These are phyloP conservation scores for Drosophila navojoa DNA, from an alignment of 1,140 invertebrate genomes.

Conservation along the genomic window DNA sequence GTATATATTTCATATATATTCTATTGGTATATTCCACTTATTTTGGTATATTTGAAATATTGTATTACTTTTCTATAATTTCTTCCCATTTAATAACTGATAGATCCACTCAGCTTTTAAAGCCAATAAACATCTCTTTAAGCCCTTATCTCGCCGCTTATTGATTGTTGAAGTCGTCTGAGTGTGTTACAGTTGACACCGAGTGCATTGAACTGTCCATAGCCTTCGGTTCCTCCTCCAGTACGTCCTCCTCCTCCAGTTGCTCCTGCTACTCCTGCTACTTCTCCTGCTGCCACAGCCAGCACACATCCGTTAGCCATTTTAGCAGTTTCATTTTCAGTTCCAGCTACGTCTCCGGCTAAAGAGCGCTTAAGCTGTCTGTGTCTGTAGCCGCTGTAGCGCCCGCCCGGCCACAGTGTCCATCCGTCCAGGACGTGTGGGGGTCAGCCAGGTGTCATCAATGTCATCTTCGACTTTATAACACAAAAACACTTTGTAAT, in stretches of 20 bases:
- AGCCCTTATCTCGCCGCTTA: constrained; percentile 1
- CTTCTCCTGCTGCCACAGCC: not conserved
- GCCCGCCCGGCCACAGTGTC: not conserved
- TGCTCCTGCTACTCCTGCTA: not conserved
- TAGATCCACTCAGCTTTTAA: too few relatives aligned
- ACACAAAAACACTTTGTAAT: constrained; percentile 82
- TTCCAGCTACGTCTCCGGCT: constrained; percentile 34
- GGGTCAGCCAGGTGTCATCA: constrained; percentile 77
- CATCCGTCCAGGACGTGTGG: constrained; percentile 21
- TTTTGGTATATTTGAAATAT: too few relatives aligned
- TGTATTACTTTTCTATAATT: too few relatives aligned
- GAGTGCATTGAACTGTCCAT: constrained; percentile 40
- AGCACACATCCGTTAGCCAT: constrained; percentile 1
- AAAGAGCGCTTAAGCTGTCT: constrained; percentile 57
- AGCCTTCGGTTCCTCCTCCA: not conserved
- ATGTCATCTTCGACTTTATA: constrained; percentile 82
- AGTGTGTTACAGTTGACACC: constrained; percentile 12
- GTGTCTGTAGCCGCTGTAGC: constrained; percentile 39
- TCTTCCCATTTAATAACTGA: too few relatives aligned
- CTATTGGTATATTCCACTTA: too few relatives aligned
- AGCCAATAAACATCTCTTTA: too few relatives aligned
- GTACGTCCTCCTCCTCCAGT: not conserved
- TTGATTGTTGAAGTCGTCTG: constrained; percentile 33
- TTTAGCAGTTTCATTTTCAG: constrained; percentile 10
- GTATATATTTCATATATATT: too few relatives aligned